Evolutionary conservation across 2,888 invertebrate species (phyloP), one percentile per base, ranked within the genome.

Genomic region (Zygogramma bicolorata): DNA sequence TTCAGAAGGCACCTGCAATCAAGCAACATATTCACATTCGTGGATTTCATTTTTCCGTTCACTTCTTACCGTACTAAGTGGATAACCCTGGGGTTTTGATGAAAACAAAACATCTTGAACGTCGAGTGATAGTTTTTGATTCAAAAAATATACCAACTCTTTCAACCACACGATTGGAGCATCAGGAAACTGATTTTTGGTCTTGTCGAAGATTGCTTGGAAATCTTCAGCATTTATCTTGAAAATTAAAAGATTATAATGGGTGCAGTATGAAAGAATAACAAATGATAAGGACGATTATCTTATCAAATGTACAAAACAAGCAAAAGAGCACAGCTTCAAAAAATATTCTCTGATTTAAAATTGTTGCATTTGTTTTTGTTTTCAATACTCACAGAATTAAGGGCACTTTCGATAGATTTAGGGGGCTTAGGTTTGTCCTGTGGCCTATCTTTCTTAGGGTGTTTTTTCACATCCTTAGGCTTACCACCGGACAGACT

Each of bases 161-260:
- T 93, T 93, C 27, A 95, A 83, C 93, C 94, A 92, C 25, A 91
- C 88, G 40, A 91, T 85, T 6, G 94, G 93, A n/a, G 92, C 92
- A 42, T 92, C 92, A 0, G 93, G 92, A 85, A 92, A 94, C 71
- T 91, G 89, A 2, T 89, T 81, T 84, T 92, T 92, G 62, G 91
- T 90, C 20, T 89, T 89, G 70, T 91, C 88, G 79, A 90, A 84
- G 57, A 89, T 82, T 61, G 86, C 85, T 65, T 86, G 86, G 75
- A 90, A 87, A 70, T 93, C 93, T 10, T 89, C 88, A 6, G 88
- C 84, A 75, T 92, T 90, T 79, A 94, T 91, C 93, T 93, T 85
- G 53, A 88, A 88, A 60, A 61, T 29, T n/a, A n/a, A n/a, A n/a
- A n/a, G n/a, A n/a, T n/a, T n/a, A n/a, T n/a, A n/a, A n/a, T n/a